Evolutionary conservation across 2,113 vertebrate species (phyloP).

Genomic region (mouse (Mus musculus)): DNA sequence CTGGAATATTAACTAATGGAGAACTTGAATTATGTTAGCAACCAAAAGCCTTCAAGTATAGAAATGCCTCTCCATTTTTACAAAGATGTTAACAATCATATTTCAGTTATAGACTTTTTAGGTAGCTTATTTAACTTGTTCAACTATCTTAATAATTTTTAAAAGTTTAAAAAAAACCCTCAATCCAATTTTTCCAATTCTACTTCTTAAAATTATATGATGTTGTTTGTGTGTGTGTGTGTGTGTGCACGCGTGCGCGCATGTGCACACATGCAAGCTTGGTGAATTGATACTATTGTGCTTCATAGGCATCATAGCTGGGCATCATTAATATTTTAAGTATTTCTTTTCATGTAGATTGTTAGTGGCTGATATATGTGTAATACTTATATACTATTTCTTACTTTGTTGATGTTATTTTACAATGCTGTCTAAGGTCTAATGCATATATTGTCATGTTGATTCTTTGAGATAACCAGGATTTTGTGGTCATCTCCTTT

Average conservation of each 20-base stretch:
- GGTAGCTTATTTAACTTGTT: not conserved
- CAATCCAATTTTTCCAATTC: not conserved
- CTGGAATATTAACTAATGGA: not conserved
- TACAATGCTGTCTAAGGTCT: not conserved
- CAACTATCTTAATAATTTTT: not conserved
- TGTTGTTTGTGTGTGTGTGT: too few relatives aligned
- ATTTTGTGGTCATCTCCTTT: slow-evolving; percentile 56
- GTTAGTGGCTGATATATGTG: not conserved
- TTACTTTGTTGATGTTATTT: slow-evolving; percentile 28
- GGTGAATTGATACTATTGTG: not conserved
- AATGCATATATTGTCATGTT: not conserved
- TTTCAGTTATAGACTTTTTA: not conserved
- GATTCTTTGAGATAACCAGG: slow-evolving; percentile 24
- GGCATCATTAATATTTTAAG: not conserved
- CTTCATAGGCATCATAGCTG: not conserved
- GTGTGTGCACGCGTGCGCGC: too few relatives aligned
- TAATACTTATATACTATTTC: not conserved
- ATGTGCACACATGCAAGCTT: not conserved
- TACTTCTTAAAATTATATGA: not conserved
- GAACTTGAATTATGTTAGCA: not conserved
- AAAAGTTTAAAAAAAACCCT: not conserved
- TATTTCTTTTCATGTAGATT: slow-evolving; percentile 1
- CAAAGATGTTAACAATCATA: not conserved
- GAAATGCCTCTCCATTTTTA: not conserved
- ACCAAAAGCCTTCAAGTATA: not conserved